A percentile compares a stretch with the other conserved stretches of the same genome.
Conservation (phyloP, 1,140 invertebrate species). For the Aphaenogaster rudis region DNA sequence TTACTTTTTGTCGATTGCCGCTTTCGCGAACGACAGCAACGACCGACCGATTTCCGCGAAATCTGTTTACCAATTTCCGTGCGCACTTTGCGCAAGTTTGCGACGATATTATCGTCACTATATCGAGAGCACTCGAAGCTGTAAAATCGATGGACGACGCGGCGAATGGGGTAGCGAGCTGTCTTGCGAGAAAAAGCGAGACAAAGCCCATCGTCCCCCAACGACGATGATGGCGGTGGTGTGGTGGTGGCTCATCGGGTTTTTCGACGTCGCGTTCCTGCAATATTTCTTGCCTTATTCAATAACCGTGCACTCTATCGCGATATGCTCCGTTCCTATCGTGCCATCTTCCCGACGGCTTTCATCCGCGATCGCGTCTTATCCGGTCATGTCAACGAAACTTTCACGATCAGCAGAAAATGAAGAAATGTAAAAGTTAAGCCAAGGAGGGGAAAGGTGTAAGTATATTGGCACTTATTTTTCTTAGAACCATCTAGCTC, state of each 20-base stretch:
- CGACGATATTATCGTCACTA: conserved; percentile 27
- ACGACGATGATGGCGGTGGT: conserved; percentile 6
- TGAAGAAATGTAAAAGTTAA: background rate
- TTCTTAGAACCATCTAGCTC: background rate
- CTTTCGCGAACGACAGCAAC: background rate
- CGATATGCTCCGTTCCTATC: conserved; percentile 21
- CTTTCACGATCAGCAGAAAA: conserved; percentile 47
- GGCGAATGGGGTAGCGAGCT: background rate
- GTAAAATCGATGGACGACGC: conserved; percentile 43
- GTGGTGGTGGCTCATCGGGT: conserved; percentile 41
- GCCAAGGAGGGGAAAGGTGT: background rate
- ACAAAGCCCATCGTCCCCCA: conserved; percentile 39
- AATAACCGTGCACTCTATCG: conserved; percentile 37
- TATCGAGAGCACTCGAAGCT: conserved; percentile 28
- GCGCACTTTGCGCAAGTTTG: conserved; percentile 25
- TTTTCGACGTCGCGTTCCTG: conserved; percentile 51
- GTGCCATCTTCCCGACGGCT: background rate
- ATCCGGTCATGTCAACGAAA: conserved; percentile 42
- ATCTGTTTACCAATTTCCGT: conserved; percentile 53
- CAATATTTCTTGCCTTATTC: conserved; percentile 40
- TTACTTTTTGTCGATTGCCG: conserved; percentile 19
- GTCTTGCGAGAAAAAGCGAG: conserved; percentile 45
- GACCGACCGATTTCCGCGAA: background rate
- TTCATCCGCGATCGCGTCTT: conserved; percentile 15
- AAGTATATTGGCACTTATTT: conserved; percentile 11